A percentile compares a stretch with the other conserved stretches of the same genome.
Evolutionary conservation across 2,888 invertebrate genomes (phyloP).

Genomic region (Meandrusa payeni): DNA sequence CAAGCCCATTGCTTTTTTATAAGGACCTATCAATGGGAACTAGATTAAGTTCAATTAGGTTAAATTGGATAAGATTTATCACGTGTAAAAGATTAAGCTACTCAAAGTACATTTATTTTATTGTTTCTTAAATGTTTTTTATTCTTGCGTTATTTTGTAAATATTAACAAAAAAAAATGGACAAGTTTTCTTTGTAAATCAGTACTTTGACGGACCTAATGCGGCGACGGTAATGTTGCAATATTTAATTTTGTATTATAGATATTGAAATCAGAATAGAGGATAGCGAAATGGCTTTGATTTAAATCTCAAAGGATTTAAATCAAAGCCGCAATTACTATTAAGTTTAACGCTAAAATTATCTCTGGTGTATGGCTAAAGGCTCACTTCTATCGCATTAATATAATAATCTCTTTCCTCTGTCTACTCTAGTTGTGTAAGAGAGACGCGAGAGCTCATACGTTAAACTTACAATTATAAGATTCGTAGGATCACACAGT

Average conservation of each 20-base stretch:
- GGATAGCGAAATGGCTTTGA: too few species aligned
- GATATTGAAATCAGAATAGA: too few species aligned
- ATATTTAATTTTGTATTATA: too few species aligned
- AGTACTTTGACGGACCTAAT: conserved; percentile 8
- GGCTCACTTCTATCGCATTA: too few species aligned
- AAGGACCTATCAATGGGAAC: neutral
- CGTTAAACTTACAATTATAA: conserved; percentile 9
- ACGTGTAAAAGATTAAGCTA: conserved; percentile 26
- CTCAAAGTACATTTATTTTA: conserved; percentile 56
- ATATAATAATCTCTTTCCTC: too few species aligned
- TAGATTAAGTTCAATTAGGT: conserved; percentile 1
- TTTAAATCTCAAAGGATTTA: too few species aligned
- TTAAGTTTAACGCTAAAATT: too few species aligned
- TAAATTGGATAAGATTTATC: conserved; percentile 1
- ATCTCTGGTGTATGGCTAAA: too few species aligned
- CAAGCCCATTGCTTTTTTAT: too few species aligned
- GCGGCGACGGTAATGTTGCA: conserved; percentile 4
- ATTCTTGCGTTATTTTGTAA: conserved; percentile 55
- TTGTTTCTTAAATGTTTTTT: conserved; percentile 45
- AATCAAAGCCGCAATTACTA: too few species aligned
- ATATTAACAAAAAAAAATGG: conserved; percentile 54
- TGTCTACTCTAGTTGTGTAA: too few species aligned
- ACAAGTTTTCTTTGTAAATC: conserved; percentile 5
- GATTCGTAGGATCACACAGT: conserved; percentile 8
- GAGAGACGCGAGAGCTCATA: too few species aligned